Evolutionary conservation across 2,888 invertebrate species (phyloP).

Genomic region (Papilio gigon): DNA sequence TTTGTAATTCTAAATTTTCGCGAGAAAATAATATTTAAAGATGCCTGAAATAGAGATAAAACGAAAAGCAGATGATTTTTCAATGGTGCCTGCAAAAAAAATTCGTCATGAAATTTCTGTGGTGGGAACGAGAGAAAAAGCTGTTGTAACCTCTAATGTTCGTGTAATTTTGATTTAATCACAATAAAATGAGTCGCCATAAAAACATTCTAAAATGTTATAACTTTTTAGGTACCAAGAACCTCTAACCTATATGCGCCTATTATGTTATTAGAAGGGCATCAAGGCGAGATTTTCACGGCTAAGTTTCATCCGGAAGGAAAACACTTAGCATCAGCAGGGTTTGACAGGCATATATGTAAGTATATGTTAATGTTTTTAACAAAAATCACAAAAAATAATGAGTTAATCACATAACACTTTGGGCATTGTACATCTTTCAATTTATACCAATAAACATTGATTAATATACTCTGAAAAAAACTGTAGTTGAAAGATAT

Average conservation of each 20-base stretch:
- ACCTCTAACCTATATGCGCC: constrained; percentile 95
- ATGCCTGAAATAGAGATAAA: constrained; percentile 82
- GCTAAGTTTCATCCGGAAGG: constrained; percentile 98
- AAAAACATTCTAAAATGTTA: background rate
- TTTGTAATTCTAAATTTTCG: constrained; percentile 7
- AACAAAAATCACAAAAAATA: background rate
- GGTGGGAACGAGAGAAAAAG: constrained; percentile 87
- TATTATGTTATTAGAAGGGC: constrained; percentile 97
- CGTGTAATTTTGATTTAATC: constrained; percentile 53
- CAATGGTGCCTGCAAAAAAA: constrained; percentile 85
- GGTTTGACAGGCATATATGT: constrained; percentile 98
- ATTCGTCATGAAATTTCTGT: constrained; percentile 87
- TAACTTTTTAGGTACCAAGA: constrained; percentile 82
- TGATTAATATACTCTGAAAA: constrained; percentile 12
- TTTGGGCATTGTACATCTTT: no score
- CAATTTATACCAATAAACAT: background rate
- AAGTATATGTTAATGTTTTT: constrained; percentile 61
- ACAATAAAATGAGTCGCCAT: background rate
- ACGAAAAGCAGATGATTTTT: constrained; percentile 84
- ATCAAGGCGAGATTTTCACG: constrained; percentile 97
- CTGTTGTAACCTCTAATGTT: constrained; percentile 87
- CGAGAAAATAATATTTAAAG: constrained; percentile 42
- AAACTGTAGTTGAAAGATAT: background rate
- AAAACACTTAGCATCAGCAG: constrained; percentile 95
- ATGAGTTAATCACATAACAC: background rate